Conservation (phyloP, 2,797 vertebrate species). For the Clarias fuscus region DNA sequence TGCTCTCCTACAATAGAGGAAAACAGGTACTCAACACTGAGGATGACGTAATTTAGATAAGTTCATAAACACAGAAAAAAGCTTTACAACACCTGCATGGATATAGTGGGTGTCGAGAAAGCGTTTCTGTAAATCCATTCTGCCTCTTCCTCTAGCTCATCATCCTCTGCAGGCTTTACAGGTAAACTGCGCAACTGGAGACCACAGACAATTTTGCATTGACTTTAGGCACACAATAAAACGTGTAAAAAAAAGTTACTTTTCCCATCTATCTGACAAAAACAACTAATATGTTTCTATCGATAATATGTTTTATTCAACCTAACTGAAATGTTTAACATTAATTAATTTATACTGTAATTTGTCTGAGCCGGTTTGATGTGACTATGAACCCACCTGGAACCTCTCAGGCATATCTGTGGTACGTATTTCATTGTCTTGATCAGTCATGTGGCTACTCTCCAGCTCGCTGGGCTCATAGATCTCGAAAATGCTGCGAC, state of each 20-base stretch:
- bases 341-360: background rate
- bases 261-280: background rate
- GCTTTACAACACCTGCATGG: constrained; percentile 85
- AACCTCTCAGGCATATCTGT: constrained; percentile 99
- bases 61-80: background rate
- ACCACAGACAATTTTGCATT: background rate
- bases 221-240: background rate
- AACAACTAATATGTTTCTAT: too few species aligned
- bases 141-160: constrained; percentile 96
- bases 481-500: constrained; percentile 97
- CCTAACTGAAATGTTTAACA: background rate
- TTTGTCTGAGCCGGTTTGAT: background rate
- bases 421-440: constrained; percentile 97
- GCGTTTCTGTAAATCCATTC: constrained; percentile 99
- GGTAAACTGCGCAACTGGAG: constrained; percentile 87
- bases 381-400: constrained; percentile 77
- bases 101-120: constrained; percentile 96
- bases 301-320: background rate
- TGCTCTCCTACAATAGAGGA: constrained; percentile 79
- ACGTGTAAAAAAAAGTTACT: background rate
- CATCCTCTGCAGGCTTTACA: constrained; percentile 93
- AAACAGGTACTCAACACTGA: background rate
- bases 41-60: background rate
- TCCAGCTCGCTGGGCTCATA: constrained; percentile 98
- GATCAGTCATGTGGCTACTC: constrained; percentile 97